Base-by-base conservation (phyloP, 2,888 invertebrate species). In the Hylaea fasciaria region DNA sequence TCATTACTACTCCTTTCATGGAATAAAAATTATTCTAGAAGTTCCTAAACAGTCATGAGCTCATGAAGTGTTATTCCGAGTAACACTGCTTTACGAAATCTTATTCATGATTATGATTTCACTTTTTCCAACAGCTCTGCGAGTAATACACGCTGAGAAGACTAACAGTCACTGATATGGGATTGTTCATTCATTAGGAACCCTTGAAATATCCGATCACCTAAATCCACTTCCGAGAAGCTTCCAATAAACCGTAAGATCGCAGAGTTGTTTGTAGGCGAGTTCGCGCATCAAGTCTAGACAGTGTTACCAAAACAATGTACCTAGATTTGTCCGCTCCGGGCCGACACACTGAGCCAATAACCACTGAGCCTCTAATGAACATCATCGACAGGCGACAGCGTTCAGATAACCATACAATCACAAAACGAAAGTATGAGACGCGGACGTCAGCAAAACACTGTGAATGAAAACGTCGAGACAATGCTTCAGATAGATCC, bases 391-490 rank as follows among this genome's bases (percentile, higher is more conserved):
- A 58, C 59, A 54, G 46, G 44, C 45, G 37, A 53, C 57, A 51
- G 41, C 49, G 17, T 37, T 44, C 14, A 44, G 53, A 52, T 61
- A 68, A 59, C 54, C 57, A 58, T 60, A 65, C 62, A 67, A 69
- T 75, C 75, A 62, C 75, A 78, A 79, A 81, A 82, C 78, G 81
- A 83, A 82, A 82, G 83, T 80, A 78, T 74, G 76, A 78, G 50
- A 57, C 64, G 66, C 72, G 78, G 77, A 79, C 81, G 78, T 78
- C 81, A 83, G 81, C 82, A 82, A 86, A 88, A 85, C 84, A 76
- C 78, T 84, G 90, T 89, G 89, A 91, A 90, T 91, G 89, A 87
- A 89, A 86, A 87, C 83, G 84, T 84, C 76, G 77, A 83, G 81
- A 86, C 87, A 84, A 83, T 85, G 80, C 66, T 68, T 78, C 70